These are phyloP conservation scores for Zaprionus tsacasi DNA, from an alignment of 1,140 invertebrate species.

Conservation along the genomic window DNA sequence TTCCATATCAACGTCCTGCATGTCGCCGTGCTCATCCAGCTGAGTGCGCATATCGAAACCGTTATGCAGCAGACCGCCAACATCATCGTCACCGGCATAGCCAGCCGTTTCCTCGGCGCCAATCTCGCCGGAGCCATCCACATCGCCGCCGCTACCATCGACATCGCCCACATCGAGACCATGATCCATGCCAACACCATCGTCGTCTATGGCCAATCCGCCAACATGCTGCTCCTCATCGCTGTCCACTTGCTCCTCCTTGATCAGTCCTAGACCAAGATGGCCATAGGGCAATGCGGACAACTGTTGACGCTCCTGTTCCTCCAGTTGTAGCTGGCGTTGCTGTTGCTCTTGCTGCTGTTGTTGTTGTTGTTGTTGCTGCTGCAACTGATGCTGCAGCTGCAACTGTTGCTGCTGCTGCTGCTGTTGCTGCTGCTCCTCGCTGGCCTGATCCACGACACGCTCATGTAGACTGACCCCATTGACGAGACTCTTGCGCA, in stretches of 20 bases:
- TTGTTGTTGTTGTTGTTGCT: slow-evolving; percentile 21
- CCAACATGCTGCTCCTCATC: slow-evolving; percentile 59
- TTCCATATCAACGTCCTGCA: not conserved
- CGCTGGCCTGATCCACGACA: slow-evolving; percentile 68
- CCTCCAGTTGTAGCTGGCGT: slow-evolving; percentile 34
- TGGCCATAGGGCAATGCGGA: slow-evolving; percentile 52
- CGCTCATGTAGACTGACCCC: slow-evolving; percentile 79
- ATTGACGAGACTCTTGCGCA: slow-evolving; percentile 81
- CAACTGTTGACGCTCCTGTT: slow-evolving; percentile 50
- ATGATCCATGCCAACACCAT: slow-evolving; percentile 6
- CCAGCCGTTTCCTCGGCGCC: slow-evolving; percentile 72
- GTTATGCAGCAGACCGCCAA: slow-evolving; percentile 62
- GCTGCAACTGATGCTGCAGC: slow-evolving; percentile 19
- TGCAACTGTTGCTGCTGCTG: slow-evolving; percentile 38
- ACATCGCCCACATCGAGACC: slow-evolving; percentile 16
- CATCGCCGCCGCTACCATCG: slow-evolving; percentile 36
- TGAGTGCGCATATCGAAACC: slow-evolving; percentile 53
- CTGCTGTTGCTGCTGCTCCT: slow-evolving; percentile 58
- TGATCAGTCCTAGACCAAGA: slow-evolving; percentile 56
- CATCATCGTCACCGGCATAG: slow-evolving; percentile 69
- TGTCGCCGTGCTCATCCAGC: slow-evolving; percentile 21
- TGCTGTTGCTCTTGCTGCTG: slow-evolving; percentile 23
- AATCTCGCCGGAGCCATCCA: slow-evolving; percentile 62
- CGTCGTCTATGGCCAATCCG: slow-evolving; percentile 26
- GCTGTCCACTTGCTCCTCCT: slow-evolving; percentile 68